Evolutionary conservation across 2,797 vertebrate genomes (phyloP), one percentile per base, ranked within the genome.

Genomic region (Propithecus deckenii): DNA sequence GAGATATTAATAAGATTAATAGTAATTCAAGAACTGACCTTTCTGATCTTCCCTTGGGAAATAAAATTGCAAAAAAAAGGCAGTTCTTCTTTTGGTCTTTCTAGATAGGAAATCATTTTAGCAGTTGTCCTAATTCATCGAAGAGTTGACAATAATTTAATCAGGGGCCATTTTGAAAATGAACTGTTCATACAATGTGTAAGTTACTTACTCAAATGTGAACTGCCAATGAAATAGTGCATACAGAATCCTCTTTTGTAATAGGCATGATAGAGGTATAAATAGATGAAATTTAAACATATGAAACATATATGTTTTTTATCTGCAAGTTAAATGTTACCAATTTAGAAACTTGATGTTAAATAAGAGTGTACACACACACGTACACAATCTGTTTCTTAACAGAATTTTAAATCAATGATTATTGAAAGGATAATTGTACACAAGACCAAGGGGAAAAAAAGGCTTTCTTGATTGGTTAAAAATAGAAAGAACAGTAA

Each of bases 371-470:
- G 8, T 17, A 48, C 46, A 46, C 32, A 43, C 13, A 23, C 14
- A 43, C 30, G 67, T 15, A 55, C 46, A 67, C 48, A n/a, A 23
- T 5, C 25, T 72, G 7, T 81, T 92, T 69, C 46, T 89, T 93
- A 74, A 74, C n/a, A 94, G 61, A 61, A 41, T 59, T 96, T 79
- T 86, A 86, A 63, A 59, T 86, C 80, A 84, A 17, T 74, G 28
- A 81, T 41, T 35, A 63, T 17, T 86, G 38, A 93, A 91, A 78
- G 3, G 17, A 20, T 76, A 63, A 48, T 13, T 86, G 55, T 50
- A 89, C 7, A 61, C 4, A 80, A 79, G 52, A 43, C 52, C 32
- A 67, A 81, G 5, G 9, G 18, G 23, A 4, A 7, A 2, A 61
- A 52, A 81, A 52, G 10, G 17, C 20, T 55, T 57, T 93, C 61